Evolutionary conservation across 2,888 invertebrate genomes (phyloP), one percentile per base, ranked within the genome.

Genomic region (Limenitis camilla): DNA sequence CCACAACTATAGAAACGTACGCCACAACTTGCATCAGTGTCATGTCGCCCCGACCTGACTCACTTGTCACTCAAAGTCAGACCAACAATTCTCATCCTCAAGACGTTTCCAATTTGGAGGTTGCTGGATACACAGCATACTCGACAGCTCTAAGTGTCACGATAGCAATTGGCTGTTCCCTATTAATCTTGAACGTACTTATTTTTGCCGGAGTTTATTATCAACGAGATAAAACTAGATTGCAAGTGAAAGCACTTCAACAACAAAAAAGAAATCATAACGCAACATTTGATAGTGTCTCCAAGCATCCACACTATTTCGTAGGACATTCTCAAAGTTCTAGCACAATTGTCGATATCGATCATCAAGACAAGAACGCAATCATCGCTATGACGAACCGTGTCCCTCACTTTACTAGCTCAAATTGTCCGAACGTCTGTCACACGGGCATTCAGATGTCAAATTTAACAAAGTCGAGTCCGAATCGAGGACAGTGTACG

Each of bases 171-270:
- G 95, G 95, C 6, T 94, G 94, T 71, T 93, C 94, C 0, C 79
- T 96, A 42, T 86, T 95, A 35, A 93, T 95, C 52, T 82, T 95
- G 5, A 95, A 95, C 76, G 92, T 95, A 32, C 81, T 95, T 11
- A 94, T 95, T 61, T 95, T 95, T 68, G 94, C 94, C 40, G 94
- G 94, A 1, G 93, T 95, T 7, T 95, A 94, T 74, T 95, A 95
- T 69, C 95, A 95, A 75, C 79, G 92, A 51, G 92, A 93, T 66
- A 93, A 93, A 75, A 93, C 93, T 29, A 83, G 93, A 61, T 88
- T 93, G 67, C 94, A 95, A 76, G 94, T 94, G 41, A 95, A 95
- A 83, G 88, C 86, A 6, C 67, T 88, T 5, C 94, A 95, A 71
- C 93, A 94, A 69, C 88, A 88, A 63, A 93, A 94, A 71, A 87